phyloP scores from a whole-genome alignment of 2,797 vertebrate species.

The Phoebastria nigripes region DNA sequence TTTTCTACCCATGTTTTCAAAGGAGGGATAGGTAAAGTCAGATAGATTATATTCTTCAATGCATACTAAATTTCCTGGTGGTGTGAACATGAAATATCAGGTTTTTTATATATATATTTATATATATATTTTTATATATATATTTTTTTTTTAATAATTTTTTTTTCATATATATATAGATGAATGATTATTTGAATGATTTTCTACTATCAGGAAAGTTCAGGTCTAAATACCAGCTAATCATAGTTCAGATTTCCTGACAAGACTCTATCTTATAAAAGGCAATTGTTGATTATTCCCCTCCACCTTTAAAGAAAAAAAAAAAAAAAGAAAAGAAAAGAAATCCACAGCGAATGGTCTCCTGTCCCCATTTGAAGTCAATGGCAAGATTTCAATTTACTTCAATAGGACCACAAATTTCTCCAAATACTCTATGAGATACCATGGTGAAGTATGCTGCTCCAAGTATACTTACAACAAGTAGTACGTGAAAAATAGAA shows the following conservation, averaged over 20 bases:
- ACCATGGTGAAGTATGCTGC: background rate
- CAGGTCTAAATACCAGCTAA: background rate
- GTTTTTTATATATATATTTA: no score
- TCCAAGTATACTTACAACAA: background rate
- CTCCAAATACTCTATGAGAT: background rate
- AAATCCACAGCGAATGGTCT: background rate
- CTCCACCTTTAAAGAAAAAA: background rate
- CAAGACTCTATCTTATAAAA: background rate
- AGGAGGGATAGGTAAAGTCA: background rate
- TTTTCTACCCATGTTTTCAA: background rate
- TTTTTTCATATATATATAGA: no score
- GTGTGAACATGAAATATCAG: background rate
- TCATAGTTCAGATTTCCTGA: background rate
- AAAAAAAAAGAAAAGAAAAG: background rate
- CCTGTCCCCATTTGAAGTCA: background rate
- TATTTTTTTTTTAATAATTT: no score
- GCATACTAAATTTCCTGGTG: background rate
- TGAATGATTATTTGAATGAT: background rate
- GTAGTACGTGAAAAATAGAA: background rate
- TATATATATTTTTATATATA: no score
- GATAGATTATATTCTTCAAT: background rate
- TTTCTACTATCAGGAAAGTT: background rate
- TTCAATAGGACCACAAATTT: background rate
- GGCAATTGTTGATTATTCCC: background rate
- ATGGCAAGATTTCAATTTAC: background rate